Evolutionary conservation across 2,888 invertebrate genomes (phyloP), one percentile per base, ranked within the genome.

Genomic region (Drosophila koepferae): DNA sequence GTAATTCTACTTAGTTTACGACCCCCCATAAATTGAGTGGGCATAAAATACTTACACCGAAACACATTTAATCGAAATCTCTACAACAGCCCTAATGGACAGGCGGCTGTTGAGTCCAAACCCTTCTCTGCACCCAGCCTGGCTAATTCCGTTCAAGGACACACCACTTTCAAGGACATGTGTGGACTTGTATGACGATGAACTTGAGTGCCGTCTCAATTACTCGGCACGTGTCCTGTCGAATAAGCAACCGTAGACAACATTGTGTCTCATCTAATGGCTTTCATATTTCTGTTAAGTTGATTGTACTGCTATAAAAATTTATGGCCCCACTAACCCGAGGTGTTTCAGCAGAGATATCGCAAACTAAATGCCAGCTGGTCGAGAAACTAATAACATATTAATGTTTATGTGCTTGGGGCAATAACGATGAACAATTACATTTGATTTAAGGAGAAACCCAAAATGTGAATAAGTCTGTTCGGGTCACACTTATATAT

Each of bases 11-110:
- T 70, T 77, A 69, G 72, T 85, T 82, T 82, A 82, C 80, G 74
- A 80, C 61, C 63, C 70, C 70, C 85, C 85, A 74, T 82, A 82
- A 82, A 84, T 82, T 82, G 82, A 65, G 68, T 72, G 82, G 63
- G 60, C 82, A 82, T 84, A 82, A 82, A 84, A 77, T 74, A 72
- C 72, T 70, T 74, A 77, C 82, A 80, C 49, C 74, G 69, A 72
- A 81, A 71, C 70, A 74, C 84, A 82, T 82, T 81, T 81, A 83
- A 72, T 77, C 75, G 69, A 69, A 78, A 76, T 59, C 84, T 62
- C 72, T 36, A 72, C 20, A 34, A 64, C 38, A 41, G 41, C 59
- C 63, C 51, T 82, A 82, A 82, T 80, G 74, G 74, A 66, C 53
- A 53, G 40, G 38, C 49, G 55, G 77, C 38, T 72, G 53, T 62